A percentile compares a stretch with the other conserved stretches of the same genome.
Conservation (phyloP, 2,888 invertebrate genomes). For the Sthenelais limicola region DNA sequence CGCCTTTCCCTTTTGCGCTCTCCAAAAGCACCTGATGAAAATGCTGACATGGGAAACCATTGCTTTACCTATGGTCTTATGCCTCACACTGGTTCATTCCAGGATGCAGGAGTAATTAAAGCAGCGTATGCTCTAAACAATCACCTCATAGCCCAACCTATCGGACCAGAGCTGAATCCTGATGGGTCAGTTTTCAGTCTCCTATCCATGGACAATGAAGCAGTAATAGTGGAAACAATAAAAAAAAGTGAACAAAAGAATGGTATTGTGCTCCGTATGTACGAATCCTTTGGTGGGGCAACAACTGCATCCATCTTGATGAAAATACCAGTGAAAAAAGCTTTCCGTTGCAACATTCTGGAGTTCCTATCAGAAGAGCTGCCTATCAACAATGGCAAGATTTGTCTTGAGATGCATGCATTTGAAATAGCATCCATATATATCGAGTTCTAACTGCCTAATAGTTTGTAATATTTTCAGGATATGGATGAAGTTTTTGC, state of each 20-base stretch:
- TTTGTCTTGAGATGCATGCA: no score
- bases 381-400: no score
- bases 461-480: no score
- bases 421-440: no score
- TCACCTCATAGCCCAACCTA: constrained; percentile 56
- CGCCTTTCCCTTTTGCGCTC: constrained; percentile 73
- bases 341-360: no score
- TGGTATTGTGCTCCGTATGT: constrained; percentile 68
- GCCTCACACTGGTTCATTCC: constrained; percentile 59
- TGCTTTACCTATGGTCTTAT: constrained; percentile 70
- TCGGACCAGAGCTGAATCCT: constrained; percentile 45
- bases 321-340: constrained; percentile 36
- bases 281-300: constrained; percentile 72
- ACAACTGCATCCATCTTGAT: constrained; percentile 52
- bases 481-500: no score
- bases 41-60: constrained; percentile 74
- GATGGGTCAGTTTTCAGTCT: constrained; percentile 49
- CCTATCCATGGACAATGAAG: constrained; percentile 62
- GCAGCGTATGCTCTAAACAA: constrained; percentile 72
- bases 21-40: constrained; percentile 74
- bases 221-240: constrained; percentile 70
- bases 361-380: no score
- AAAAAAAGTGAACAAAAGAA: constrained; percentile 63
- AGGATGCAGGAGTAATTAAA: constrained; percentile 72
- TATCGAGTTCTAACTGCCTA: no score